Evolutionary conservation across 23 tunicate species (phyloP).

Genomic region (Ascidia mentula): DNA sequence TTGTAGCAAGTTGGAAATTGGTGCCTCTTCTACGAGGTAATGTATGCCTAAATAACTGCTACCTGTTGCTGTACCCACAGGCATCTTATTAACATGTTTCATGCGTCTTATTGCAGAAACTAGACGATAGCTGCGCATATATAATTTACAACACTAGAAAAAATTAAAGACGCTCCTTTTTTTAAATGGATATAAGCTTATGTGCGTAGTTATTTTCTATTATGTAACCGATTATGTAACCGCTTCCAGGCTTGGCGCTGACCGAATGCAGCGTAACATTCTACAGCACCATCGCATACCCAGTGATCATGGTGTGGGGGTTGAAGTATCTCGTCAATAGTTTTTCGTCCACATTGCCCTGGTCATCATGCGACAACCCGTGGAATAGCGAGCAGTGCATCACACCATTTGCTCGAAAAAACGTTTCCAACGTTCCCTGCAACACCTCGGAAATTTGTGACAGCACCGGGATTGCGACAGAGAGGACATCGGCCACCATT

Average conservation of each 20-base stretch:
- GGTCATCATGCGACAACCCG: slow-evolving; percentile 47
- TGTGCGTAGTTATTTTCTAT: no score
- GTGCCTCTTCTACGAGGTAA: no score
- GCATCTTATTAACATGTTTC: no score
- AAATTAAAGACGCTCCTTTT: no score
- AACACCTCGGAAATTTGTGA: not conserved
- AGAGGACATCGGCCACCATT: not conserved
- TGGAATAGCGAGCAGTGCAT: slow-evolving; percentile 34
- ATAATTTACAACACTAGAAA: no score
- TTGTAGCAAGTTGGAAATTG: no score
- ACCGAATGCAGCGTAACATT: slow-evolving; percentile 29
- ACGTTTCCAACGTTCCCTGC: not conserved
- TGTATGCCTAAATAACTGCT: no score
- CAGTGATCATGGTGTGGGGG: slow-evolving; percentile 57
- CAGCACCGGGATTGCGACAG: not conserved
- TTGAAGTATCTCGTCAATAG: slow-evolving; percentile 42
- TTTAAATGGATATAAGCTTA: no score
- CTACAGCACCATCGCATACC: slow-evolving; percentile 46
- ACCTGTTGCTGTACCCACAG: no score
- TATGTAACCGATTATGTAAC: no score
- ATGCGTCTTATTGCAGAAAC: no score
- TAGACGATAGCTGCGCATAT: no score
- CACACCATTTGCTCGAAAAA: not conserved
- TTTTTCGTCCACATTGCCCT: slow-evolving; percentile 44
- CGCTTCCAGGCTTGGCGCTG: not conserved